Conservation (phyloP, 1,140 invertebrate genomes). For the Apocrypta bakeri region DNA sequence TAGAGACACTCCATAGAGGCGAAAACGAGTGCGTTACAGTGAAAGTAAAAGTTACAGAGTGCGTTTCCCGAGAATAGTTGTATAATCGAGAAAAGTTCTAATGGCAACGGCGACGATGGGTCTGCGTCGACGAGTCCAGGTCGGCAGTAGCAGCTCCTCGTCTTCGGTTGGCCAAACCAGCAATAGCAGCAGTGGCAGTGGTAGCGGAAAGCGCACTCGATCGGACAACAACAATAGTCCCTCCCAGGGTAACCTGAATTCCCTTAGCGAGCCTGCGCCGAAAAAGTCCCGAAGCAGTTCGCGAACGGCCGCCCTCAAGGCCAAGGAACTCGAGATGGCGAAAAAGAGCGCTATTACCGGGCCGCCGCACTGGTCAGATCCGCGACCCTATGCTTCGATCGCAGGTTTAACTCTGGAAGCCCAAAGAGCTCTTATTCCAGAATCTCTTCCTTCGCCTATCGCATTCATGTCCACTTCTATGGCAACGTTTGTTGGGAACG, state of each 20-base stretch:
- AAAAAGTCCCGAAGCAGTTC: slow-evolving; percentile 64
- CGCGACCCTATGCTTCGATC: slow-evolving; percentile 39
- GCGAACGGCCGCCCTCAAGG: slow-evolving; percentile 51
- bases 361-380: slow-evolving; percentile 42
- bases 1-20: neutral
- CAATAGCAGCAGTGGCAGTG: slow-evolving; percentile 51
- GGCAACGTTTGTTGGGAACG: slow-evolving; percentile 72
- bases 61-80: neutral
- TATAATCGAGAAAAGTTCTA: slow-evolving; percentile 1
- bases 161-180: slow-evolving; percentile 46
- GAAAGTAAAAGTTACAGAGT: neutral
- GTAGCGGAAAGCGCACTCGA: slow-evolving; percentile 67
- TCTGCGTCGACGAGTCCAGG: slow-evolving; percentile 68
- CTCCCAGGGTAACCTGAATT: slow-evolving; percentile 72
- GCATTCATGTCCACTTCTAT: slow-evolving; percentile 71
- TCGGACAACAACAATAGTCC: slow-evolving; percentile 73
- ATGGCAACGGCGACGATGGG: slow-evolving; percentile 73
- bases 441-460: slow-evolving; percentile 65
- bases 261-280: slow-evolving; percentile 65
- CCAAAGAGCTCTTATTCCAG: slow-evolving; percentile 59
- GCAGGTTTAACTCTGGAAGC: slow-evolving; percentile 47
- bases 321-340: slow-evolving; percentile 46
- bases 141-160: slow-evolving; percentile 64
- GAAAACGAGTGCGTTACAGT: neutral
- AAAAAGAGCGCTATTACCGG: slow-evolving; percentile 55